Percentiles rank a stretch among this genome's conserved stretches.
phyloP scores from a whole-genome alignment of 1,140 invertebrate species.

The Batillaria attramentaria region DNA sequence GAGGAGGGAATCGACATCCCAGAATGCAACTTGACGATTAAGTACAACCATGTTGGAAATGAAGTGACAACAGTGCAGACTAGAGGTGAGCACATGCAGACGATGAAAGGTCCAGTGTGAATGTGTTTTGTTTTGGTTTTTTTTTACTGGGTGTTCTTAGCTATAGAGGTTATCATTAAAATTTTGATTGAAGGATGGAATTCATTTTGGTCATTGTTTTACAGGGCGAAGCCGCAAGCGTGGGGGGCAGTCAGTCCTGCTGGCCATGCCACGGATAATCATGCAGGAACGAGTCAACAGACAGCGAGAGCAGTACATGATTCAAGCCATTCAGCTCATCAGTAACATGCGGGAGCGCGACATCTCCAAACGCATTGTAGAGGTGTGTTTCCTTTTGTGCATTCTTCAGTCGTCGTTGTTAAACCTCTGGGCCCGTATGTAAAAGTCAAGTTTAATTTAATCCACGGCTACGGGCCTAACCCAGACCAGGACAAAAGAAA shows the following conservation, averaged over 20 bases:
- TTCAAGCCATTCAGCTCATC: constrained; percentile 31
- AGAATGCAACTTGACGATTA: constrained; percentile 68
- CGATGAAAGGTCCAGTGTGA: background rate
- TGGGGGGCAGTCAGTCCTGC: constrained; percentile 33
- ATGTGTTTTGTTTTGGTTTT: background rate
- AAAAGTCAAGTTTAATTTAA: no score
- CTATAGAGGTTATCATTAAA: background rate
- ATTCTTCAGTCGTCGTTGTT: background rate
- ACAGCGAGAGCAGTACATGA: constrained; percentile 33
- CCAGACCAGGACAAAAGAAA: no score
- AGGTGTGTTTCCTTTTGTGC: background rate
- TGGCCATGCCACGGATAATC: constrained; percentile 30
- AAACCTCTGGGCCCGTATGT: no score
- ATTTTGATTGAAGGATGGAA: background rate
- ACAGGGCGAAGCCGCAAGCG: constrained; percentile 39
- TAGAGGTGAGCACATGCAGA: constrained; percentile 54
- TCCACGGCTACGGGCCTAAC: no score
- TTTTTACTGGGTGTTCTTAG: background rate
- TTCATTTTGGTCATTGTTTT: background rate
- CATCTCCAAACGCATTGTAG: background rate
- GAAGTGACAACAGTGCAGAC: constrained; percentile 68
- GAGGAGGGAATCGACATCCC: constrained; percentile 72
- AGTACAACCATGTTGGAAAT: constrained; percentile 71
- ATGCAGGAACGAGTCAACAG: constrained; percentile 34
- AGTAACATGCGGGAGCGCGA: constrained; percentile 13